Percentiles rank a stretch among this genome's conserved stretches.
Conservation (phyloP, 92 coral and sea anemone genomes). For the Palythoa grandiflora region DNA sequence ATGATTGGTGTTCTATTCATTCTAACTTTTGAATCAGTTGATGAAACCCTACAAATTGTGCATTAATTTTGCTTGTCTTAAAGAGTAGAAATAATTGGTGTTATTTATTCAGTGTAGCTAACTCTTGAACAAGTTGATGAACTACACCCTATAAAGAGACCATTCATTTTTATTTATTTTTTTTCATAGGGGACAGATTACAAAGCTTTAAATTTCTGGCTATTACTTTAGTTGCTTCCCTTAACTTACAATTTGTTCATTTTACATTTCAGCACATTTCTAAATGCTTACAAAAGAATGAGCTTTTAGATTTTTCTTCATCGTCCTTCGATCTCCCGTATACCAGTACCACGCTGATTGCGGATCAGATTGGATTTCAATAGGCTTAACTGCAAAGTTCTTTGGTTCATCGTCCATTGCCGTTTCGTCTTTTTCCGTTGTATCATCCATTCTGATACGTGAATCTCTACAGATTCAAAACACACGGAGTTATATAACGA, state of each 20-base stretch:
- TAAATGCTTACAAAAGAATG: background rate
- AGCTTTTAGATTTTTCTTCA: background rate
- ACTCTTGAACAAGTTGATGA: background rate
- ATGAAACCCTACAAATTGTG: background rate
- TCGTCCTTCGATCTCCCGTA: constrained; percentile 22
- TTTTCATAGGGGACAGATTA: background rate
- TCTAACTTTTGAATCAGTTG: background rate
- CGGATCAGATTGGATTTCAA: background rate
- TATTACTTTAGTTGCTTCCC: background rate
- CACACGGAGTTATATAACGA: background rate
- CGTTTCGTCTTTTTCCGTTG: background rate
- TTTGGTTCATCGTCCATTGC: background rate
- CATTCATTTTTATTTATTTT: background rate
- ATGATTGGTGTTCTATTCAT: background rate
- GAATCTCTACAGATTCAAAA: background rate
- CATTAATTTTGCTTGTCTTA: background rate
- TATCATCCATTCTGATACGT: background rate
- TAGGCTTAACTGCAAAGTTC: background rate
- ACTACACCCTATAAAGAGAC: background rate
- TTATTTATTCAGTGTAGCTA: no score
- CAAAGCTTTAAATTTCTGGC: background rate
- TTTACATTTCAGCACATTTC: background rate
- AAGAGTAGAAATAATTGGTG: background rate
- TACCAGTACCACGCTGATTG: constrained; percentile 34
- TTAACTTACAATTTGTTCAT: background rate